A percentile compares a stretch with the other conserved stretches of the same genome.
These are phyloP conservation scores for Cacatua alba DNA, from an alignment of 2,113 vertebrate species.

Conservation along the genomic window DNA sequence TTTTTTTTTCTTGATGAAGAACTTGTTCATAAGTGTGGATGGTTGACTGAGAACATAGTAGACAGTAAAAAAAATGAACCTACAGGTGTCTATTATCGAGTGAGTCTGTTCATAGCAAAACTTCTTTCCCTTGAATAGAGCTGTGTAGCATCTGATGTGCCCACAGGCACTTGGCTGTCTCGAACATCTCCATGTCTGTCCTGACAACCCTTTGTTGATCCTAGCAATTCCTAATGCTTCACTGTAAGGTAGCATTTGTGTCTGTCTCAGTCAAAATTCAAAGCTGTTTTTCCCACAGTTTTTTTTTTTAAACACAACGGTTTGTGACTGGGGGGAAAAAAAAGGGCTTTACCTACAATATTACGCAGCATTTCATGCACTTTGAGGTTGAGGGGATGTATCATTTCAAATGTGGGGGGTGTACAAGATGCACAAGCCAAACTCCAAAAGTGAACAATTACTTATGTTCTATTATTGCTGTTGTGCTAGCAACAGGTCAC, in stretches of 20 bases:
- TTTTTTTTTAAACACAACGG: not conserved
- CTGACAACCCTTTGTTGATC: not conserved
- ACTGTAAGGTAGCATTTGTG: not conserved
- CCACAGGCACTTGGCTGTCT: not conserved
- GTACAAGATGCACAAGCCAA: not conserved
- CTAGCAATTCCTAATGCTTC: not conserved
- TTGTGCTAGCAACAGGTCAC: not conserved
- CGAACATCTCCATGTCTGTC: not conserved
- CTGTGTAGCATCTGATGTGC: not conserved
- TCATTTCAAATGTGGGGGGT: not conserved
- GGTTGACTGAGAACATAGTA: not conserved
- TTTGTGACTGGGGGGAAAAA: not conserved
- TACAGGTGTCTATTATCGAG: not conserved
- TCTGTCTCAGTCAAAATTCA: not conserved
- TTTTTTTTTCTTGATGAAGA: not conserved
- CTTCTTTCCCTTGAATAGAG: not conserved
- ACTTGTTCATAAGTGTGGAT: not conserved
- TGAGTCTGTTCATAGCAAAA: not conserved
- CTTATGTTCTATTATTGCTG: not conserved
- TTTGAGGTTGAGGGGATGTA: not conserved
- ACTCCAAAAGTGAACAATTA: not conserved
- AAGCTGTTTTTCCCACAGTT: not conserved
- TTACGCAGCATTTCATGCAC: not conserved
- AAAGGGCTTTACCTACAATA: not conserved
- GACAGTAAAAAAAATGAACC: not conserved